Evolutionary conservation across 2,888 invertebrate genomes (phyloP).

Genomic region (Nemoura dubitans): DNA sequence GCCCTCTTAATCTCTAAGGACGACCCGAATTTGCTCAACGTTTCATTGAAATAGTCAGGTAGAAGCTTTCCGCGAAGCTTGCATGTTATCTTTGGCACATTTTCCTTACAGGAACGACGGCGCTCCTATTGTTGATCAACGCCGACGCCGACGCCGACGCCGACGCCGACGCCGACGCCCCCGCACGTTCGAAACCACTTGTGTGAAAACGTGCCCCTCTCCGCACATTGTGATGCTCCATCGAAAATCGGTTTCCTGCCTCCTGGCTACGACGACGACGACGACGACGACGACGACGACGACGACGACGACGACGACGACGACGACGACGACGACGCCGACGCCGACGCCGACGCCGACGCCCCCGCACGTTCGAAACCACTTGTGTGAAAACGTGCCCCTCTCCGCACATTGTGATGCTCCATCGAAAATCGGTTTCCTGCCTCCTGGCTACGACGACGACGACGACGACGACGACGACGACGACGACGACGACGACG

Average conservation of each 20-base stretch:
- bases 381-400: conserved; percentile 4
- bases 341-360: neutral
- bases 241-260: neutral
- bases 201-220: neutral
- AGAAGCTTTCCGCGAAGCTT: neutral
- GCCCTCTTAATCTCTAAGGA: too few species aligned
- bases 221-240: neutral
- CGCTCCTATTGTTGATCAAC: neutral
- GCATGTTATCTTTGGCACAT: conserved; percentile 12
- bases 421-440: neutral
- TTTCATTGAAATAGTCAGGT: conserved; percentile 3
- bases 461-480: too few species aligned
- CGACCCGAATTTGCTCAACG: neutral
- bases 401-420: neutral
- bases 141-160: neutral
- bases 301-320: too few species aligned
- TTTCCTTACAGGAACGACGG: neutral
- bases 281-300: too few species aligned
- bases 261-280: neutral
- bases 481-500: too few species aligned
- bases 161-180: conserved; percentile 2
- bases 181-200: neutral
- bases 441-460: neutral
- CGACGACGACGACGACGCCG: neutral
- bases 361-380: neutral